Evolutionary conservation across 2,797 vertebrate genomes (phyloP), one percentile per base, ranked within the genome.

Genomic region (Vespertilio murinus): DNA sequence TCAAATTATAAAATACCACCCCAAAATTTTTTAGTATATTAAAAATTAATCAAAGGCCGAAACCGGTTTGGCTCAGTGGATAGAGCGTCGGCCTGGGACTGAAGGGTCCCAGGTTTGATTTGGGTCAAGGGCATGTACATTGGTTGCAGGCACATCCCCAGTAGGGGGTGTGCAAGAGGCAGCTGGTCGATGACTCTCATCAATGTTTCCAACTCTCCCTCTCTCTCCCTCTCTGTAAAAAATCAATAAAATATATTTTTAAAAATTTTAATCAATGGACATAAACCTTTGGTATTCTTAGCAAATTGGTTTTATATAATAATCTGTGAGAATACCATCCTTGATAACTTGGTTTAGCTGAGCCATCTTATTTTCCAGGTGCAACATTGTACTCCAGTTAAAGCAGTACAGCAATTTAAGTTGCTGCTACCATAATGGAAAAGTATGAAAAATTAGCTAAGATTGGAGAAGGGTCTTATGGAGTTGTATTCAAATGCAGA

Each of bases 361-460:
- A 89, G 22, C 70, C 30, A 5, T 94, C 82, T 95, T 89, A 38
- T 95, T 95, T 97, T 96, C 69, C 91, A 97, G 97, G 94, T 75
- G 77, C 78, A 65, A 28, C 80, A n/a, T 54, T 87, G 42, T 25
- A 20, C 74, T 88, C 67, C 84, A 85, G 45, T 65, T 79, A 59
- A 22, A 22, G 40, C 42, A 16, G 5, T n/a, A 81, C 40, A 56
- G 7, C 35, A 54, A 88, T 75, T 88, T 85, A 90, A 94, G 61
- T 80, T 2, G 33, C 81, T 86, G 82, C 77, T 17, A 14, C 83
- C 13, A 2, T 40, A 84, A 99, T 99, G 99, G 99, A 99, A 97
- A 99, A 99, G 97, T 99, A 99, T 74, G 99, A 99, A 96, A 99
- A 99, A 93, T 93, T 99, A 96, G 98, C 98, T 84, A 99, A 99